Percentiles rank a stretch among this genome's conserved stretches.
Conservation (phyloP, 2,797 vertebrate species). For the Gastrophryne carolinensis region DNA sequence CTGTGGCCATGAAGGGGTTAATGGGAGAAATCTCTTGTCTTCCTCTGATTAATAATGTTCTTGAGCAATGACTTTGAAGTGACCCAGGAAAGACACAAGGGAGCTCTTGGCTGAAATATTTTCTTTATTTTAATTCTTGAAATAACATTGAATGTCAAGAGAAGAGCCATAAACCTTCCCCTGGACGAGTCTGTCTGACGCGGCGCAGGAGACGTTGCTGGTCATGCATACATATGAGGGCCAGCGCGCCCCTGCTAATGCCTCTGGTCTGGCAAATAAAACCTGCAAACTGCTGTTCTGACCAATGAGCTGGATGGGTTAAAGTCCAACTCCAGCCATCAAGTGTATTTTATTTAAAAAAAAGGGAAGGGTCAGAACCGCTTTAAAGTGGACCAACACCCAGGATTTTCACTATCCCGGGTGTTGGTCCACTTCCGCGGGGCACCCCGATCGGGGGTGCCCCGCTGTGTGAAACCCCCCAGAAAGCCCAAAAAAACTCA, state of each 20-base stretch:
- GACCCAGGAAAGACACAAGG: constrained; percentile 8
- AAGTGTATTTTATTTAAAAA: no score
- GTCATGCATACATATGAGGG: constrained; percentile 17
- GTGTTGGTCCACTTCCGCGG: no score
- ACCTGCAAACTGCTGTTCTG: not conserved
- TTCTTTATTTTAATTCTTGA: constrained; percentile 12
- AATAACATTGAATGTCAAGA: constrained; percentile 48
- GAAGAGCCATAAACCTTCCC: not conserved
- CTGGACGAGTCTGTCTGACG: constrained; percentile 16
- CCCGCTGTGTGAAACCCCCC: no score
- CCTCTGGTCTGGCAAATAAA: not conserved
- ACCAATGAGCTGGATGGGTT: no score
- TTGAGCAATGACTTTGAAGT: not conserved
- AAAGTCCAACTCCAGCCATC: no score
- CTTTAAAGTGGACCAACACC: no score
- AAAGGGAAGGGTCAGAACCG: no score
- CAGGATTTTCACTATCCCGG: no score
- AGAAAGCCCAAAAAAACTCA: no score
- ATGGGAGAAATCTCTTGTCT: no score
- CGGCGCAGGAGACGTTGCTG: constrained; percentile 27
- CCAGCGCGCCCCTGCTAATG: not conserved
- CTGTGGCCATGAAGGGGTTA: no score
- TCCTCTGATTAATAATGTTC: not conserved
- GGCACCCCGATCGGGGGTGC: no score
- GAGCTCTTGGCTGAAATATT: constrained; percentile 48